Evolutionary conservation across 2,797 vertebrate genomes (phyloP).

Genomic region (Fringilla coelebs): DNA sequence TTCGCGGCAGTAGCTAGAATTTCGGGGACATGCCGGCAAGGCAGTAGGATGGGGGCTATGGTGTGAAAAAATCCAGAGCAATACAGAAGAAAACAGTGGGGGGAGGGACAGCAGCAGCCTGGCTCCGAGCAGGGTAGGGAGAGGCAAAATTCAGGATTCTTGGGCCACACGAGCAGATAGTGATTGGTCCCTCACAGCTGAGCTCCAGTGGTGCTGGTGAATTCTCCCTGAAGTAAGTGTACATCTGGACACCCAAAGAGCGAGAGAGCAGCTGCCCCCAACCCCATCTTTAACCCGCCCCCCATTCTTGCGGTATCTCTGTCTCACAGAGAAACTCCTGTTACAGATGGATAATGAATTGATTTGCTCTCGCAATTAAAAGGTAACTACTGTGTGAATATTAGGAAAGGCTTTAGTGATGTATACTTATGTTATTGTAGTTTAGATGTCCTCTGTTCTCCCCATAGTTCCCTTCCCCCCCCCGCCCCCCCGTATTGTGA

Average conservation of each 20-base stretch:
- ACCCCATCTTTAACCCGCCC: background rate
- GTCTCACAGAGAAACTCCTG: background rate
- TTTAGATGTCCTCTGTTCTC: no score
- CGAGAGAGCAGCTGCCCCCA: background rate
- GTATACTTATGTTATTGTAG: no score
- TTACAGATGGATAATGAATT: no score
- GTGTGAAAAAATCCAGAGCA: background rate
- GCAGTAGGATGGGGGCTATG: background rate
- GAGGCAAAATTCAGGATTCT: background rate
- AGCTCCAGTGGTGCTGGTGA: background rate
- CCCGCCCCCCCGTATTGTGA: no score
- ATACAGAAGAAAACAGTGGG: background rate
- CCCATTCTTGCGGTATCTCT: fast-evolving
- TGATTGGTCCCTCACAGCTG: background rate
- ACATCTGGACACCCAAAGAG: background rate
- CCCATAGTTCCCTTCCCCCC: no score
- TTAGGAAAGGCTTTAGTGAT: no score
- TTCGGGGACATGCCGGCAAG: background rate
- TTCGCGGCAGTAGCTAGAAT: background rate
- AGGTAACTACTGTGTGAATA: no score
- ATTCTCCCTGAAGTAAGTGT: background rate
- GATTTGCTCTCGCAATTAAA: no score
- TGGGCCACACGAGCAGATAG: background rate
- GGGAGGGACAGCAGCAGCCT: background rate
- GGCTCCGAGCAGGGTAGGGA: background rate